Base-by-base conservation (phyloP, 1,140 invertebrate species). In the Pseudoatta argentina region DNA sequence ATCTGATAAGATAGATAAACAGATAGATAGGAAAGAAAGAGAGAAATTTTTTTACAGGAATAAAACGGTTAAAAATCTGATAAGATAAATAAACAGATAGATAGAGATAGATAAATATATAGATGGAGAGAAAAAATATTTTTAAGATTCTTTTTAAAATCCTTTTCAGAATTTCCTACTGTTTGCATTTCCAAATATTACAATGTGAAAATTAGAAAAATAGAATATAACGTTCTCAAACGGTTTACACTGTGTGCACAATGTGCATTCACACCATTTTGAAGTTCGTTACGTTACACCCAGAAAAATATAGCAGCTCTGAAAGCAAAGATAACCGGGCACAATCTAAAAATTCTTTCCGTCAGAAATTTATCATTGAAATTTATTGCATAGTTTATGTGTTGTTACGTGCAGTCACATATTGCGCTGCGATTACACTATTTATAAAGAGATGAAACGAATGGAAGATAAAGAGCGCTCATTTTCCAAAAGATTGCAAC, bases 281-380 rank as follows among this genome's bases (percentile, higher is more conserved):
- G 61, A 73, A 48, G 48, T 59, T 44, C 57, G 64, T 27, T n/a
- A 48, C 12, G 14, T 59, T 59, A 59, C 5, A 44, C 12, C 12
- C 16, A 61, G 34, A 72, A 44, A 72, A 82, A 34, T 73, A 73
- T 27, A 53, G 21, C 48, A 18, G 21, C 77, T 53, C 18, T 16
- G 8, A 82, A 44, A 61, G 24, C 67, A 21, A 82, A 73, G 69
- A 82, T 61, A 82, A 82, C 34, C n/a, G 14, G 18, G 21, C 5
- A 72, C 34, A 73, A 66, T 48, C 59, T 30, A 6, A 69, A 79
- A 69, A 55, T 55, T 44, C 48, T 71, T 48, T 2, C 21, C 21
- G n/a, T 55, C 27, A 39, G 55, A 16, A 39, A 81, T 82, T 73
- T 82, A 59, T 82, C 67, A 73, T 61, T 12, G 18, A 61, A 73